Percentiles rank a stretch among this genome's conserved stretches.
Conservation (phyloP, 2,113 vertebrate species). For the Lethenteron reissneri region DNA sequence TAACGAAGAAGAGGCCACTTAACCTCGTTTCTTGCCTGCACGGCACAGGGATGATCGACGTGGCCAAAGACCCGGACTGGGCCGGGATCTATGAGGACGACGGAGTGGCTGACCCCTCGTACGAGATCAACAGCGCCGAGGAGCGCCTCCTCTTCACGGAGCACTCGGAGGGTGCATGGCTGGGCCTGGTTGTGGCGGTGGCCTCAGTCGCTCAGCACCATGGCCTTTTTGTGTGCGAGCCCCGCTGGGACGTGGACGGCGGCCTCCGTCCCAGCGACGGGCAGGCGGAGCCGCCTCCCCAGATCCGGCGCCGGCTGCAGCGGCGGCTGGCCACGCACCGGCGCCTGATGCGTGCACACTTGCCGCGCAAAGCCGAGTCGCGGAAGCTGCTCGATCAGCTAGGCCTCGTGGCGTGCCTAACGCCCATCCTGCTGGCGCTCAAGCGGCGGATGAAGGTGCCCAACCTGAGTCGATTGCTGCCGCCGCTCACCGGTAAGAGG, state of each 20-base stretch:
- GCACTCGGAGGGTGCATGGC: slow-evolving; percentile 18
- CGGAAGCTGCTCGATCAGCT: slow-evolving; percentile 21
- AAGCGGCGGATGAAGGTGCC: slow-evolving; percentile 30
- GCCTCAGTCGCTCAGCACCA: slow-evolving; percentile 20
- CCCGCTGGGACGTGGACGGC: slow-evolving; percentile 18
- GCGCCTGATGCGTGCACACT: slow-evolving; percentile 22
- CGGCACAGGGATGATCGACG: slow-evolving; percentile 21
- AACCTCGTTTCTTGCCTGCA: too few relatives aligned
- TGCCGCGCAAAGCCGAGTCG: slow-evolving; percentile 23
- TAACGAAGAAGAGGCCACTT: too few relatives aligned
- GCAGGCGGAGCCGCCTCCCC: slow-evolving; percentile 16
- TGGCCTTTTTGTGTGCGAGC: slow-evolving; percentile 28
- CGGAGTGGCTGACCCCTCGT: slow-evolving; percentile 24
- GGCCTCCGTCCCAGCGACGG: slow-evolving; percentile 21
- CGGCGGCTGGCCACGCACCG: slow-evolving; percentile 25
- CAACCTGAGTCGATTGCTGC: slow-evolving; percentile 22
- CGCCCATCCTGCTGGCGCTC: slow-evolving; percentile 25
- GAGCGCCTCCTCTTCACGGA: slow-evolving; percentile 25
- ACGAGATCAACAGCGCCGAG: slow-evolving; percentile 21
- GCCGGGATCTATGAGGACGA: slow-evolving; percentile 23
- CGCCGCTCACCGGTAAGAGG: slow-evolving; percentile 23
- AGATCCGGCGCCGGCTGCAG: slow-evolving; percentile 24
- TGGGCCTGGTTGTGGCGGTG: slow-evolving; percentile 25
- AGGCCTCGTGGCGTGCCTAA: slow-evolving; percentile 25
- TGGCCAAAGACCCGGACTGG: slow-evolving; percentile 26